Percentiles rank a stretch among this genome's conserved stretches.
phyloP scores from a whole-genome alignment of 2,113 vertebrate species.

The Coregonus clupeaformis region DNA sequence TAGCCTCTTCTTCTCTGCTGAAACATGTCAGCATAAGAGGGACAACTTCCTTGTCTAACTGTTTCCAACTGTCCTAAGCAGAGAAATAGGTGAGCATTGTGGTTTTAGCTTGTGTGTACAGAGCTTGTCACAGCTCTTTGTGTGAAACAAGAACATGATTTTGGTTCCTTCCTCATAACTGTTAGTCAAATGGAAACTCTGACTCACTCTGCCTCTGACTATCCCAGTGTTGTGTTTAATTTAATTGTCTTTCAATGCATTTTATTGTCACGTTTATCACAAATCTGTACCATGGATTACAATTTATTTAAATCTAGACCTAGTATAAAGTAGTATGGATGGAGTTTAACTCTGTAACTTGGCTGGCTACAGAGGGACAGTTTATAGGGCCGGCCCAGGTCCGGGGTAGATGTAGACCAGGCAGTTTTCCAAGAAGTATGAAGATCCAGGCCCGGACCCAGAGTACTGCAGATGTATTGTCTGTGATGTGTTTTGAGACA shows the following conservation, averaged over 20 bases:
- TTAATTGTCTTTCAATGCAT: no score
- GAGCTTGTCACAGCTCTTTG: no score
- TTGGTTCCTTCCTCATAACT: not conserved
- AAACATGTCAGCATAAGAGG: no score
- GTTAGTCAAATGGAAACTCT: not conserved
- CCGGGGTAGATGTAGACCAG: not conserved
- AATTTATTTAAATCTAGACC: not conserved
- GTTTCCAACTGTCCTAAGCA: not conserved
- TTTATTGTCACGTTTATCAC: not conserved
- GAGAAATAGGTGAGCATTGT: not conserved
- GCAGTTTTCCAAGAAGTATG: not conserved
- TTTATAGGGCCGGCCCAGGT: not conserved
- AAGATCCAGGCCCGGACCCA: not conserved
- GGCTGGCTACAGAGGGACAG: not conserved
- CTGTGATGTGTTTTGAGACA: not conserved
- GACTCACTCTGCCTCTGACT: not conserved
- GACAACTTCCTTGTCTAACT: not conserved
- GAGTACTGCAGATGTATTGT: not conserved
- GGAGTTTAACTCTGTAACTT: not conserved
- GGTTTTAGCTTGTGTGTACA: no score
- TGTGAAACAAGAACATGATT: not conserved
- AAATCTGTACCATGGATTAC: not conserved
- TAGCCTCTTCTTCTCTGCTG: no score
- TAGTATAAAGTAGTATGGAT: not conserved
- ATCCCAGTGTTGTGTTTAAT: no score